phyloP scores from a whole-genome alignment of 2,888 invertebrate genomes.

The Heliconius ethilla region DNA sequence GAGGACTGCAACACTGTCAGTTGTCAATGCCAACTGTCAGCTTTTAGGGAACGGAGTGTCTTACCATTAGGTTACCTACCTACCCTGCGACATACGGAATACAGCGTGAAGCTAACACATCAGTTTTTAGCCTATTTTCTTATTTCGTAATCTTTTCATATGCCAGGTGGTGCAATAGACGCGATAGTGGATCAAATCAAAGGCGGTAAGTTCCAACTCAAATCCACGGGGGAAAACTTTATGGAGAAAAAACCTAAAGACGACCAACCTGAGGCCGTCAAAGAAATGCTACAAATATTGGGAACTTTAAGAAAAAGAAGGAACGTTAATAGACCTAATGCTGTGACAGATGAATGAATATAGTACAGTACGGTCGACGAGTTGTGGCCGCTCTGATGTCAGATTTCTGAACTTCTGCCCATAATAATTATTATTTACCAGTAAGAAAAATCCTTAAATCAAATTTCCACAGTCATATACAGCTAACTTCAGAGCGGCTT shows the following conservation, averaged over 20 bases:
- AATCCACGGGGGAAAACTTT: constrained; percentile 83
- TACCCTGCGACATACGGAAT: too few relatives aligned
- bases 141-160: not conserved
- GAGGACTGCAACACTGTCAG: too few relatives aligned
- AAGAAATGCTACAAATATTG: constrained; percentile 86
- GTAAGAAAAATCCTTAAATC: too few relatives aligned
- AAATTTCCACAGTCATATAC: too few relatives aligned
- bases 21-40: too few relatives aligned
- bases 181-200: constrained; percentile 90
- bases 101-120: too few relatives aligned
- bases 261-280: constrained; percentile 76
- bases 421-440: too few relatives aligned
- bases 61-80: too few relatives aligned
- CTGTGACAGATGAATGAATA: not conserved
- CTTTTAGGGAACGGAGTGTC: not conserved
- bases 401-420: too few relatives aligned
- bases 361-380: too few relatives aligned
- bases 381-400: too few relatives aligned
- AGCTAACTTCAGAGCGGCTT: too few relatives aligned
- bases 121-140: not conserved
- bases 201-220: constrained; percentile 87
- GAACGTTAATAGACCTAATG: constrained; percentile 40
- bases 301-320: constrained; percentile 73
- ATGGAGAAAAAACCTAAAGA: constrained; percentile 79
- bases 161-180: constrained; percentile 83